Conservation (phyloP, 2,888 invertebrate species). For the Scrobipalpa costella region DNA sequence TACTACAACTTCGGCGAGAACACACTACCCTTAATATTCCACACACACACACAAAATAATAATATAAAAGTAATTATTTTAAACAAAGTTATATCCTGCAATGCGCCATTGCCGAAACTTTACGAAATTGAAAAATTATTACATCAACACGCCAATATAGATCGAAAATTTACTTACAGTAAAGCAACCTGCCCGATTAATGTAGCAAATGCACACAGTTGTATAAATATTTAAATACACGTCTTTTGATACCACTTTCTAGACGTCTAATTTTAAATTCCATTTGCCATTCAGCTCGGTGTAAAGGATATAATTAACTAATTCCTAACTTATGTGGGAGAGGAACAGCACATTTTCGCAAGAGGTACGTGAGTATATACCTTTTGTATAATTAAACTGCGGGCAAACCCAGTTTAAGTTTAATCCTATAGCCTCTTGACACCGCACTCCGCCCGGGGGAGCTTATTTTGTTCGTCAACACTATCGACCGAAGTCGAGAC, state of each 20-base stretch:
- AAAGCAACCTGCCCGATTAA: slow-evolving; percentile 32
- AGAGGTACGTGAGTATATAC: slow-evolving; percentile 64
- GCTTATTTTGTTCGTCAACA: slow-evolving; percentile 80
- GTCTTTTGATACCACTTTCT: slow-evolving; percentile 53
- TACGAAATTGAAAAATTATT: slow-evolving; percentile 51
- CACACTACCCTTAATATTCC: slow-evolving; percentile 50
- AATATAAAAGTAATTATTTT: slow-evolving; percentile 48
- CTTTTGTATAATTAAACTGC: slow-evolving; percentile 80
- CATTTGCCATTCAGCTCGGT: slow-evolving; percentile 61
- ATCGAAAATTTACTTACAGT: slow-evolving; percentile 38
- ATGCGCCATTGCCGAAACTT: slow-evolving; percentile 56
- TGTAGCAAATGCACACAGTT: slow-evolving; percentile 15
- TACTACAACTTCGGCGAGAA: slow-evolving; percentile 50
- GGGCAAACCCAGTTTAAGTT: slow-evolving; percentile 79
- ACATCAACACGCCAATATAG: slow-evolving; percentile 41
- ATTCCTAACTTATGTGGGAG: slow-evolving; percentile 67
- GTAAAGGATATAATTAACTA: slow-evolving; percentile 72
- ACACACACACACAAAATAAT: slow-evolving; percentile 42
- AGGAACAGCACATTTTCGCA: slow-evolving; percentile 62
- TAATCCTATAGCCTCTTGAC: slow-evolving; percentile 81
- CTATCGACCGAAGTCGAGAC: slow-evolving; percentile 74
- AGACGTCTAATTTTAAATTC: slow-evolving; percentile 66
- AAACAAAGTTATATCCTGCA: slow-evolving; percentile 61
- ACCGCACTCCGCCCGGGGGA: slow-evolving; percentile 66
- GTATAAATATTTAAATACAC: slow-evolving; percentile 23